Percentiles rank a stretch among this genome's conserved stretches.
These are phyloP conservation scores for Lutjanus argentimaculatus DNA, from an alignment of 2,797 vertebrate genomes.

Conservation along the genomic window DNA sequence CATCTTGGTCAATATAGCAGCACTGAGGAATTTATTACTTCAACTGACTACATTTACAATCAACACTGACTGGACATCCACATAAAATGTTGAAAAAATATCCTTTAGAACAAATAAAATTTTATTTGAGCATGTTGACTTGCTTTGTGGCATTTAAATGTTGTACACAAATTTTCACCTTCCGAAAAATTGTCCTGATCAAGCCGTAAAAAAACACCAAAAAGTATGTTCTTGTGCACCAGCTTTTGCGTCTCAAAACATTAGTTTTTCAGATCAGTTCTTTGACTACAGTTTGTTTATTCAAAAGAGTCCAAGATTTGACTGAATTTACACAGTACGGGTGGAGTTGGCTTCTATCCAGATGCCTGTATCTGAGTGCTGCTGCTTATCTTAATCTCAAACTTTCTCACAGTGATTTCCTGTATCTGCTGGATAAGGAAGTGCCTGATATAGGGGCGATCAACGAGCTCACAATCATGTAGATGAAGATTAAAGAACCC, in stretches of 20 bases:
- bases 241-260: slow-evolving; percentile 11
- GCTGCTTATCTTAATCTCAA: slow-evolving; percentile 64
- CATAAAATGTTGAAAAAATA: too few relatives aligned
- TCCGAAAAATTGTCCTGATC: slow-evolving; percentile 35
- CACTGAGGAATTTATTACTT: too few relatives aligned
- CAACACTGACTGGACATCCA: too few relatives aligned
- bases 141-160: slow-evolving; percentile 57
- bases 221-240: not conserved
- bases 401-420: slow-evolving; percentile 73
- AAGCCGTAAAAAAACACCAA: slow-evolving; percentile 15
- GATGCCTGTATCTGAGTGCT: slow-evolving; percentile 44
- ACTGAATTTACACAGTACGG: slow-evolving; percentile 6
- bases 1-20: too few relatives aligned
- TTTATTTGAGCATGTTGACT: slow-evolving; percentile 31
- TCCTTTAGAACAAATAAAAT: not conserved
- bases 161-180: slow-evolving; percentile 44
- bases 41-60: too few relatives aligned
- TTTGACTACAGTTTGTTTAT: slow-evolving; percentile 5
- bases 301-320: not conserved
- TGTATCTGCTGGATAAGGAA: slow-evolving; percentile 68
- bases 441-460: slow-evolving; percentile 42
- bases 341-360: slow-evolving; percentile 48
- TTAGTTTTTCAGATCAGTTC: not conserved
- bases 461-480: slow-evolving; percentile 38
- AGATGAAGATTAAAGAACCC: slow-evolving; percentile 47